A percentile compares a stretch with the other conserved stretches of the same genome.
Evolutionary conservation across 2,113 vertebrate species (phyloP).

Genomic region (Psittacus erithacus): DNA sequence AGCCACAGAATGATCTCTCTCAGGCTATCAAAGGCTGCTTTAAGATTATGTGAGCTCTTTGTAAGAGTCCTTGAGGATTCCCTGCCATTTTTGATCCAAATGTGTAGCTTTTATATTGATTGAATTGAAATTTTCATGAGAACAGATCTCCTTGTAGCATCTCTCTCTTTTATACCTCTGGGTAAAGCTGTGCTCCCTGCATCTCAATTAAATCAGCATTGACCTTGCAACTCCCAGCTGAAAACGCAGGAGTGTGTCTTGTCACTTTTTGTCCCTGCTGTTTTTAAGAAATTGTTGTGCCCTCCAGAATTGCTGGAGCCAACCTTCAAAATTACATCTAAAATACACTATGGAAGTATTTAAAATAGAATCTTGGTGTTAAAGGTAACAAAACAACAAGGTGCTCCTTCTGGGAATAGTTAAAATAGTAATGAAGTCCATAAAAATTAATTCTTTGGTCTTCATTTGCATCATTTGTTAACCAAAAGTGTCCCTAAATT

Average conservation of each 20-base stretch:
- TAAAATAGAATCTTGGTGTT: not conserved
- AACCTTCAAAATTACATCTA: not conserved
- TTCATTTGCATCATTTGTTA: not conserved
- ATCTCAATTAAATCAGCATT: conserved; percentile 31
- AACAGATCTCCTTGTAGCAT: conserved; percentile 12
- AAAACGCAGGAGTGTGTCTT: not conserved
- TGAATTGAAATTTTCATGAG: conserved; percentile 52
- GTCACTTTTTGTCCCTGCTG: not conserved
- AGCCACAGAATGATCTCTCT: not conserved
- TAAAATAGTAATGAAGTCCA: not conserved
- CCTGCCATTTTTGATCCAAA: conserved; percentile 53
- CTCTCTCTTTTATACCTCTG: conserved; percentile 15
- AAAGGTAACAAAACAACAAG: not conserved
- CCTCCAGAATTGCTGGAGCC: not conserved
- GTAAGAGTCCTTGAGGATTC: conserved; percentile 45
- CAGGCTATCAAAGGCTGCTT: conserved; percentile 15
- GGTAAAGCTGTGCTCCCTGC: not conserved
- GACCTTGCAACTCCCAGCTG: conserved; percentile 45
- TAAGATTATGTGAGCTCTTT: conserved; percentile 31
- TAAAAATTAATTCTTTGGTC: not conserved
- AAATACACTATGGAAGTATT: not conserved
- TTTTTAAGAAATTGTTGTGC: not conserved
- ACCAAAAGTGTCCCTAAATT: not conserved
- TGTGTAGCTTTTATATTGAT: conserved; percentile 45
- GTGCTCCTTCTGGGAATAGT: not conserved